These are phyloP conservation scores for Cantharis nigra DNA, from an alignment of 2,888 invertebrate species.

Conservation along the genomic window DNA sequence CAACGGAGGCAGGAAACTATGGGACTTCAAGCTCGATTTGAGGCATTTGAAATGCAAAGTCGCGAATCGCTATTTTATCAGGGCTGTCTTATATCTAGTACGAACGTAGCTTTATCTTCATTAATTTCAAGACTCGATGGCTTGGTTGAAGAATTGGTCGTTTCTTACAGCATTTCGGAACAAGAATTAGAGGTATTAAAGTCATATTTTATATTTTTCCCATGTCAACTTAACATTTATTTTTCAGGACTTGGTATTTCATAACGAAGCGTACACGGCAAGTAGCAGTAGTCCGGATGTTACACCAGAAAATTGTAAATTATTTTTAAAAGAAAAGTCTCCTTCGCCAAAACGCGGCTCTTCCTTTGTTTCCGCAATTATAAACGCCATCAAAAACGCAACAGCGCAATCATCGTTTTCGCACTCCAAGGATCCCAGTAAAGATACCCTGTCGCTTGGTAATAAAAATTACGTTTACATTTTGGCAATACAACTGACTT, in stretches of 20 bases:
- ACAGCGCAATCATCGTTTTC: slow-evolving; percentile 49
- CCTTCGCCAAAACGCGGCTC: slow-evolving; percentile 68
- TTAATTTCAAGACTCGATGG: slow-evolving; percentile 71
- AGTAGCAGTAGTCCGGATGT: slow-evolving; percentile 73
- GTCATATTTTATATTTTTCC: background rate
- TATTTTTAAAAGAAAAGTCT: slow-evolving; percentile 46
- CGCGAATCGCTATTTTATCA: slow-evolving; percentile 69
- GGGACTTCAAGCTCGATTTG: slow-evolving; percentile 67
- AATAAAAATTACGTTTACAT: slow-evolving; percentile 5
- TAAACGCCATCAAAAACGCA: slow-evolving; percentile 70
- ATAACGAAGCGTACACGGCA: slow-evolving; percentile 77
- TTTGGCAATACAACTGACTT: background rate
- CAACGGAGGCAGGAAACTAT: slow-evolving; percentile 75
- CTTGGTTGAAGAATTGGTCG: slow-evolving; percentile 72
- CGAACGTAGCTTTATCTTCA: slow-evolving; percentile 70
- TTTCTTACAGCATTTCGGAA: slow-evolving; percentile 74
- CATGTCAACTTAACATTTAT: background rate
- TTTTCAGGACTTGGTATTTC: slow-evolving; percentile 73
- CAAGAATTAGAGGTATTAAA: slow-evolving; percentile 70
- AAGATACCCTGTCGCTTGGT: slow-evolving; percentile 47
- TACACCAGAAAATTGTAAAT: slow-evolving; percentile 61
- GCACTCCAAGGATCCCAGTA: slow-evolving; percentile 46
- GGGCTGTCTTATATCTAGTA: slow-evolving; percentile 71
- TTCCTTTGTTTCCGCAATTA: slow-evolving; percentile 73
- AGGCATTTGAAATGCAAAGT: slow-evolving; percentile 65